Percentiles rank a stretch among this genome's conserved stretches.
Evolutionary conservation across 2,113 vertebrate species (phyloP).

Genomic region (Myotis brandtii): DNA sequence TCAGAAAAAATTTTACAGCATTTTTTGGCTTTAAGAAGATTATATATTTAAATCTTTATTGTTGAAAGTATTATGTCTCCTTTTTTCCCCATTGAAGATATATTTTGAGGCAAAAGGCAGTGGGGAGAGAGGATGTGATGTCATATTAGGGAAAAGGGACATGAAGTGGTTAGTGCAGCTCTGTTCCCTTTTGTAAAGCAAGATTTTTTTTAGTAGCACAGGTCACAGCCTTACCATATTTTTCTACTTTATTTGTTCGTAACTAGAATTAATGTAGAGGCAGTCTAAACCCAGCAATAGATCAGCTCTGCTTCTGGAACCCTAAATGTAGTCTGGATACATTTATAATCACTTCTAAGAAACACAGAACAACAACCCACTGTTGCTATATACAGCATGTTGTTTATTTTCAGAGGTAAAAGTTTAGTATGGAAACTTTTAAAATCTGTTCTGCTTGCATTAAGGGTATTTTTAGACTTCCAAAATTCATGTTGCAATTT

Average conservation of each 20-base stretch:
- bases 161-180: not conserved
- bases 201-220: not conserved
- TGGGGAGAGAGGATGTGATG: not conserved
- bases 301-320: slow-evolving; percentile 36
- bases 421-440: slow-evolving; percentile 18
- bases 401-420: slow-evolving; percentile 64
- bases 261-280: not conserved
- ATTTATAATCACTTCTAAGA: slow-evolving; percentile 53
- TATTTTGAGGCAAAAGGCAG: not conserved
- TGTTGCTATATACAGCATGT: slow-evolving; percentile 53
- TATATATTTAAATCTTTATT: too few relatives aligned
- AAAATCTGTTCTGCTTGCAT: slow-evolving; percentile 34
- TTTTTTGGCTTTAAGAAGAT: not conserved
- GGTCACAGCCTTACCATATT: not conserved
- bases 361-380: not conserved
- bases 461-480: slow-evolving; percentile 59
- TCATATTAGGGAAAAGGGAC: not conserved
- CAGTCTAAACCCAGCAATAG: not conserved
- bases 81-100: too few relatives aligned
- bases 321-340: not conserved
- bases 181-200: not conserved
- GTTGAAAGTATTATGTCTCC: too few relatives aligned
- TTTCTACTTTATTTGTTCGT: slow-evolving; percentile 31
- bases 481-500: slow-evolving; percentile 50
- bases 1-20: slow-evolving; percentile 1